Conservation (phyloP, 2,888 invertebrate species). For the Drosophila koepferae region DNA sequence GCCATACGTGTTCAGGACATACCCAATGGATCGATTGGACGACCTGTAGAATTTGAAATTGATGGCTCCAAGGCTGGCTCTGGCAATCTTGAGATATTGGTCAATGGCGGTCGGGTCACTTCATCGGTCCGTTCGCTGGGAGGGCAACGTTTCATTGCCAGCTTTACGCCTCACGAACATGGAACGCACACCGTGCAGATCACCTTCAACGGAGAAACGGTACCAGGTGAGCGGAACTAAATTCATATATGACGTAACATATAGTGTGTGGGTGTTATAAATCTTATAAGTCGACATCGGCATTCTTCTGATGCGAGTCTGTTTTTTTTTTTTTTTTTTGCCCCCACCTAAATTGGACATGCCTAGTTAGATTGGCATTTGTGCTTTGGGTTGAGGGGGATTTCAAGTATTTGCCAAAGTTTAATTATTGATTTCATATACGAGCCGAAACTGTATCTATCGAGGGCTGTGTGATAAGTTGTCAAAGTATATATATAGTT, state of each 20-base stretch:
- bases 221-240: constrained; percentile 91
- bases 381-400: neutral
- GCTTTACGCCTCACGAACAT: constrained; percentile 95
- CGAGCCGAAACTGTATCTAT: neutral
- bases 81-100: constrained; percentile 97
- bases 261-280: constrained; percentile 30
- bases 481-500: neutral
- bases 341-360: constrained; percentile 35
- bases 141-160: constrained; percentile 94
- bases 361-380: constrained; percentile 15
- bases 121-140: constrained; percentile 97
- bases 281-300: constrained; percentile 16
- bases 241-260: constrained; percentile 26
- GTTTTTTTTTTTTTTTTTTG: neutral
- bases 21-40: constrained; percentile 94
- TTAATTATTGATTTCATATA: neutral
- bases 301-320: constrained; percentile 32
- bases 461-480: neutral
- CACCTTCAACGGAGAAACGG: constrained; percentile 96
- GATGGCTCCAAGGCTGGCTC: constrained; percentile 98
- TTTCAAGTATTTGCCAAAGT: constrained; percentile 14
- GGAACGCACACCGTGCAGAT: constrained; percentile 95
- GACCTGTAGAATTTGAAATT: constrained; percentile 98
- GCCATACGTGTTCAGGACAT: constrained; percentile 94
- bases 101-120: constrained; percentile 97